These are phyloP conservation scores for Atlantisia rogersi DNA, from an alignment of 2,113 vertebrate genomes.

Conservation along the genomic window DNA sequence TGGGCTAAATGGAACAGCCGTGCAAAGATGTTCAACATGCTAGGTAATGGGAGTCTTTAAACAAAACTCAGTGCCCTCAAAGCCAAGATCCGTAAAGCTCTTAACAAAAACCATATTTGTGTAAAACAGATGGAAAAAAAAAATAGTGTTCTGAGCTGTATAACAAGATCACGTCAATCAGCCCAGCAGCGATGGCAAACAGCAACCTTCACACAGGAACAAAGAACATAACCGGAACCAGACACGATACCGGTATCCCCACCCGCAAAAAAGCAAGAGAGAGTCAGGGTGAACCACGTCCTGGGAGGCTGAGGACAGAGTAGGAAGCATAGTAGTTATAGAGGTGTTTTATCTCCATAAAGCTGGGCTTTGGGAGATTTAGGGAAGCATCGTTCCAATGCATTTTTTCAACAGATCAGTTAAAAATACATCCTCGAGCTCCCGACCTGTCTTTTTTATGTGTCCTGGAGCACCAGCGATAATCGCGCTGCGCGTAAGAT, in stretches of 20 bases:
- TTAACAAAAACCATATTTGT: conserved; percentile 5
- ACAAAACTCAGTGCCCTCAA: neutral
- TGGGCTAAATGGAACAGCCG: neutral
- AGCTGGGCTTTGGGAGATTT: neutral
- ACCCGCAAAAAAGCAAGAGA: neutral
- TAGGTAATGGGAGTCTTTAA: neutral
- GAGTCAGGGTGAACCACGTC: neutral
- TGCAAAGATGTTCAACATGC: neutral
- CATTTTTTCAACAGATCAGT: neutral
- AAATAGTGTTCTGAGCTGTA: neutral
- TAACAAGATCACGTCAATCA: conserved; percentile 1
- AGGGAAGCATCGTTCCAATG: neutral
- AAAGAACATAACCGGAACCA: neutral
- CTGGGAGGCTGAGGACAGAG: neutral
- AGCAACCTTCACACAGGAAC: neutral
- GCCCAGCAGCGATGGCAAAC: neutral
- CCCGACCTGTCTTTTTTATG: neutral
- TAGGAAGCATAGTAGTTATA: neutral
- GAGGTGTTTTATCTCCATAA: neutral
- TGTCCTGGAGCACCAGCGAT: neutral
- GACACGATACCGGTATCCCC: neutral
- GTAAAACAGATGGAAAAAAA: neutral
- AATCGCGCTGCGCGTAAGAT: neutral
- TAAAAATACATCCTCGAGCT: neutral
- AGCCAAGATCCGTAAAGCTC: neutral